A percentile compares a stretch with the other conserved stretches of the same genome.
Evolutionary conservation across 2,888 invertebrate genomes (phyloP).

Genomic region (Synanthedon formicaeformis): DNA sequence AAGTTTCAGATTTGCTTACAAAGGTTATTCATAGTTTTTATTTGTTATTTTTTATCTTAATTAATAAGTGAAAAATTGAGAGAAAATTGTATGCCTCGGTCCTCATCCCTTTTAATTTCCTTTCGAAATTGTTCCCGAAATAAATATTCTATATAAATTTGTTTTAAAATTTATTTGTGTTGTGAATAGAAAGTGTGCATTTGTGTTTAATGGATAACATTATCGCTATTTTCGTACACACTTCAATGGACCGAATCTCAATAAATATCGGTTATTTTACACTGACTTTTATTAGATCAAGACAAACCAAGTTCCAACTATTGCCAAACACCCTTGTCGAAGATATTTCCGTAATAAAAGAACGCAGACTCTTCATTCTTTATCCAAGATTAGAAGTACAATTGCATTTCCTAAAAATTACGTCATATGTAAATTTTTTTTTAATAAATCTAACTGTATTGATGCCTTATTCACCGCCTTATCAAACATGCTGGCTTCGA

Average conservation of each 20-base stretch:
- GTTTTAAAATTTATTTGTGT: slow-evolving; percentile 5
- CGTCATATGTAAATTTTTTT: too few relatives aligned
- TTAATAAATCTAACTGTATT: too few relatives aligned
- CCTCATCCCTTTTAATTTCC: slow-evolving; percentile 37
- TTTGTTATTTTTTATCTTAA: slow-evolving; percentile 9
- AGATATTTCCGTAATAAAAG: too few relatives aligned
- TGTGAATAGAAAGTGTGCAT: slow-evolving; percentile 60
- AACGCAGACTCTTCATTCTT: too few relatives aligned
- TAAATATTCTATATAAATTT: slow-evolving; percentile 12
- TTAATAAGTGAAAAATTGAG: slow-evolving; percentile 35
- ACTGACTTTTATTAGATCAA: too few relatives aligned
- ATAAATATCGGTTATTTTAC: not conserved
- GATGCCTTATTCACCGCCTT: too few relatives aligned
- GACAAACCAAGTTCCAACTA: too few relatives aligned
- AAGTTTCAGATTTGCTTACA: slow-evolving; percentile 35
- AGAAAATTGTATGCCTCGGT: slow-evolving; percentile 20
- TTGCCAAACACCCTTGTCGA: too few relatives aligned
- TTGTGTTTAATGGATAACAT: slow-evolving; percentile 25
- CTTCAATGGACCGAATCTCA: not conserved
- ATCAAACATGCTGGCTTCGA: too few relatives aligned
- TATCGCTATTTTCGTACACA: not conserved
- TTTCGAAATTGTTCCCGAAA: slow-evolving; percentile 7
- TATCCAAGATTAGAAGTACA: too few relatives aligned
- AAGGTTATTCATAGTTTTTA: slow-evolving; percentile 28
- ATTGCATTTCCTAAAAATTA: too few relatives aligned